These are phyloP conservation scores for Agonopterix subpropinquella DNA, from an alignment of 2,888 invertebrate genomes.

Conservation along the genomic window DNA sequence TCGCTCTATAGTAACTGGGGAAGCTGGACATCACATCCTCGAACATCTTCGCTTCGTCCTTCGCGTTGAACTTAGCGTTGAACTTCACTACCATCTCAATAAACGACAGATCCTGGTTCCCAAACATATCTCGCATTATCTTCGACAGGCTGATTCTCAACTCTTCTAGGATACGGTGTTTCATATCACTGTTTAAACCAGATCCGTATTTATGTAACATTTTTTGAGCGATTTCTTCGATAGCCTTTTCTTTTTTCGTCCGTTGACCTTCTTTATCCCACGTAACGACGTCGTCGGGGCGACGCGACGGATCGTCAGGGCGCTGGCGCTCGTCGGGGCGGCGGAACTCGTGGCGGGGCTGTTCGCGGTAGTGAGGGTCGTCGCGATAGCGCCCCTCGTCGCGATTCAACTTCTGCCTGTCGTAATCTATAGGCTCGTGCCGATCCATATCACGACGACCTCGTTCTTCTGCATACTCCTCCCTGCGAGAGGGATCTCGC, in stretches of 20 bases:
- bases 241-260: constrained; percentile 44
- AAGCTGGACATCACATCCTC: constrained; percentile 40
- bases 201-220: constrained; percentile 36
- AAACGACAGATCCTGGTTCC: constrained; percentile 45
- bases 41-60: constrained; percentile 44
- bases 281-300: not conserved
- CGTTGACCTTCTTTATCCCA: not conserved
- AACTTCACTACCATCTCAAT: constrained; percentile 56
- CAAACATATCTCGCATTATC: constrained; percentile 45
- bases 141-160: constrained; percentile 28
- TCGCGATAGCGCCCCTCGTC: constrained; percentile 1
- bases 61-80: constrained; percentile 35
- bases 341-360: not conserved
- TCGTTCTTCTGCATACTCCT: constrained; percentile 20
- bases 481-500: constrained; percentile 19
- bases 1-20: constrained; percentile 32
- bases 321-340: not conserved
- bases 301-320: not conserved
- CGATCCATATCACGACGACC: constrained; percentile 17
- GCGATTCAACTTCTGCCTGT: not conserved
- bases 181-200: constrained; percentile 27
- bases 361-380: not conserved
- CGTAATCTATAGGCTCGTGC: constrained; percentile 1
- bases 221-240: constrained; percentile 40
- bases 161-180: constrained; percentile 32